Conservation (phyloP, 2,113 vertebrate species). For the Melanerpes formicivorus region DNA sequence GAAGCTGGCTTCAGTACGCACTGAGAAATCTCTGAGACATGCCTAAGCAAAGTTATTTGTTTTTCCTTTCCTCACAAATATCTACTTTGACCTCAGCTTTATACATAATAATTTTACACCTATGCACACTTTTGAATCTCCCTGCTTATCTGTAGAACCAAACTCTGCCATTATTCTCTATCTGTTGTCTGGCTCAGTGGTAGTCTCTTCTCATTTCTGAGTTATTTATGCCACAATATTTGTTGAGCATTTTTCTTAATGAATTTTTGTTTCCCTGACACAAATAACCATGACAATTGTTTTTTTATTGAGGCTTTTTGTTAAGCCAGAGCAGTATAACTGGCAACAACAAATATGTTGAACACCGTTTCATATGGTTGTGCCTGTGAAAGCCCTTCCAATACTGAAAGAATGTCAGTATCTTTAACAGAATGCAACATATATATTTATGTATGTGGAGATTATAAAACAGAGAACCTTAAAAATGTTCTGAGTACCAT, state of each 20-base stretch:
- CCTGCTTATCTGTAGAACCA: neutral
- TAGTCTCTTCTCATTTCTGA: neutral
- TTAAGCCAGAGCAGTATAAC: neutral
- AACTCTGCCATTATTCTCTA: neutral
- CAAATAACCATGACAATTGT: neutral
- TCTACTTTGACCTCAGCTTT: neutral
- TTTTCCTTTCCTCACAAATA: neutral
- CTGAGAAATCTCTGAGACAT: neutral
- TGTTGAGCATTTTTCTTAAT: neutral
- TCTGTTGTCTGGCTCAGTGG: neutral
- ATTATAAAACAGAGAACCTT: neutral
- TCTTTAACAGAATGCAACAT: neutral
- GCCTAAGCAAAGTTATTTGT: neutral
- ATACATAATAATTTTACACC: neutral
- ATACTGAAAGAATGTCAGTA: neutral
- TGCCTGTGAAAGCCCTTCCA: neutral
- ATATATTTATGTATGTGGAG: neutral
- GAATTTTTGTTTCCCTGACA: neutral
- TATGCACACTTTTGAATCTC: accelerated
- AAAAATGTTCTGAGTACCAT: neutral
- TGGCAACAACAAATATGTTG: accelerated
- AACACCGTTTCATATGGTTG: neutral
- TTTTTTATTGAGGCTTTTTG: neutral
- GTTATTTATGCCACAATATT: neutral
- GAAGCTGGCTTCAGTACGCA: neutral